A percentile compares a stretch with the other conserved stretches of the same genome.
These are phyloP conservation scores for Beris morrisii DNA, from an alignment of 2,888 invertebrate species.

Conservation along the genomic window DNA sequence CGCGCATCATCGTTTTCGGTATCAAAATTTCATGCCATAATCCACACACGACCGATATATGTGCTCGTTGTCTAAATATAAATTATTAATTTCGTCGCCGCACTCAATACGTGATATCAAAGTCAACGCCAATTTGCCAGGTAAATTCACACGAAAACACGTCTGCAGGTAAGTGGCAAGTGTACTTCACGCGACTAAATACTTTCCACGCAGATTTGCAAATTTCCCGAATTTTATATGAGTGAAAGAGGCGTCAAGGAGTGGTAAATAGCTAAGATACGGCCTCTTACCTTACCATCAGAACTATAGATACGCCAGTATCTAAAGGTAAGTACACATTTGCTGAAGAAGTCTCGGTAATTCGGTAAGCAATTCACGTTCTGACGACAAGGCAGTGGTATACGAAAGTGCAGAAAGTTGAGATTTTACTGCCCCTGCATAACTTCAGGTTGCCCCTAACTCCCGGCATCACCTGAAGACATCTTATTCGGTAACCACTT, in stretches of 20 bases:
- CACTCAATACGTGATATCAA: no score
- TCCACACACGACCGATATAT: no score
- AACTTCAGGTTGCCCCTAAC: not conserved
- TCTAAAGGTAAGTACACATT: not conserved
- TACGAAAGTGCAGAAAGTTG: slow-evolving; percentile 12
- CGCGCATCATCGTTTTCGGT: no score
- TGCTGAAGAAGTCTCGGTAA: not conserved
- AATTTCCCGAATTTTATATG: no score
- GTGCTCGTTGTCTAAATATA: no score
- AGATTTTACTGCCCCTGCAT: slow-evolving; percentile 1
- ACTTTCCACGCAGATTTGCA: not conserved
- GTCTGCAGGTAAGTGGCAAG: slow-evolving; percentile 5
- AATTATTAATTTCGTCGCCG: no score
- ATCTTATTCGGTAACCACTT: not conserved
- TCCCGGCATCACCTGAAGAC: not conserved
- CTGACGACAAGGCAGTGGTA: not conserved
- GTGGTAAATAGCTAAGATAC: not conserved
- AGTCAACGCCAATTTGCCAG: no score
- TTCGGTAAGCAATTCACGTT: slow-evolving; percentile 18
- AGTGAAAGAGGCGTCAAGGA: not conserved
- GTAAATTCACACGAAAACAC: slow-evolving; percentile 3
- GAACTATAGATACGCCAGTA: not conserved
- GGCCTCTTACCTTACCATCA: not conserved
- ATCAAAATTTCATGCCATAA: no score
- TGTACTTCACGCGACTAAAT: not conserved